Base-by-base conservation (phyloP, 2,888 invertebrate species). In the Drosophila anomelani region DNA sequence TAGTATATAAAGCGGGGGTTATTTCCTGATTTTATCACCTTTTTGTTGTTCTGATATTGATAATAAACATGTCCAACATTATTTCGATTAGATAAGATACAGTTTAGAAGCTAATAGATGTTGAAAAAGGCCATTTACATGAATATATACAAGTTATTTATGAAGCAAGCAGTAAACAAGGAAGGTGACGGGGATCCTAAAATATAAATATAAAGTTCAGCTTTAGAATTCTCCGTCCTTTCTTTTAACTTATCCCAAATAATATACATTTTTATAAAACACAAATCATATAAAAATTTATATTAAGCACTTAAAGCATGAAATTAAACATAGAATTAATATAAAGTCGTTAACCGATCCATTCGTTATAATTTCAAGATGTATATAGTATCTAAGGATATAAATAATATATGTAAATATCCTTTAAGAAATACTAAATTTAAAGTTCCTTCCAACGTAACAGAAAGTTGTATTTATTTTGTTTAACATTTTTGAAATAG, bases 21-120 rank as follows among this genome's bases (percentile, higher is more conserved):
- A 68, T 43, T 39, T 59, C 20, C 32, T 61, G 60, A 41, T 44
- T 7, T 78, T 63, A 79, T 77, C 78, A 36, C 36, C 15, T 55
- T 5, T 23, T 63, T 72, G 41, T 47, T 59, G 43, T 51, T 55
- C 49, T 71, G 20, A 20, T 75, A 51, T 29, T n/a, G 72, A 78
- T 78, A 80, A 76, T 81, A 81, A 90, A 81, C 62, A 62, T 88
- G 89, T 88, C 80, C 34, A 64, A 85, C 87, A 89, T 43, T 39
- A 38, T 20, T 9, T 20, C 29, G 78, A 85, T 83, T 53, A 85
- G 88, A 86, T 86, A 80, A 59, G 75, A 26, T 49, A 54, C 15
- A 26, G 36, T 34, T 63, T 51, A 17, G 20, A 23, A 43, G n/a
- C 13, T 41, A 41, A 61, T 41, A 58, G 32, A 61, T 60, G 20